Conservation (phyloP, 2,113 vertebrate species). For the Hyla sarda region DNA sequence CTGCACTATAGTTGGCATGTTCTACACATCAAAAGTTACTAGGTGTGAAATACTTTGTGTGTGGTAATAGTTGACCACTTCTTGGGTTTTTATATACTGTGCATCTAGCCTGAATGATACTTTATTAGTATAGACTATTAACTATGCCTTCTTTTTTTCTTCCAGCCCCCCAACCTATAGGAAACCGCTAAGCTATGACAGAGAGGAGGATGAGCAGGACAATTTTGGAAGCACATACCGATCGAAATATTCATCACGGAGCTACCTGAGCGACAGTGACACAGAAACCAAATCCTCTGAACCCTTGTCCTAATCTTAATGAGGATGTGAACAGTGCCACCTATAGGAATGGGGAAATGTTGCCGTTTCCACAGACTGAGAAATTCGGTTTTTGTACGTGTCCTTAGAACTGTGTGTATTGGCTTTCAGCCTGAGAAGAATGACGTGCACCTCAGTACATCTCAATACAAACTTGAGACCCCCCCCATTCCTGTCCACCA, state of each 20-base stretch:
- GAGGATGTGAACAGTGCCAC: conserved; percentile 22
- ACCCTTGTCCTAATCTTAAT: conserved; percentile 57
- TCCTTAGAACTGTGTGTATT: conserved; percentile 15
- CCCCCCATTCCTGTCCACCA: background rate
- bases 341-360: conserved; percentile 12
- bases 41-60: background rate
- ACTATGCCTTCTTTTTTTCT: conserved; percentile 50
- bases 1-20: too few species aligned
- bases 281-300: conserved; percentile 76
- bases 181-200: conserved; percentile 75
- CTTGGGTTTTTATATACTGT: background rate
- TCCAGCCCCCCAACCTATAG: conserved; percentile 81
- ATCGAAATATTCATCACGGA: conserved; percentile 71
- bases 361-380: conserved; percentile 16
- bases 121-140: background rate
- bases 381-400: conserved; percentile 16
- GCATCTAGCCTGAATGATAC: background rate
- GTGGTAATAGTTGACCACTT: background rate
- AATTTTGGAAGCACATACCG: conserved; percentile 68
- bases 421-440: conserved; percentile 21
- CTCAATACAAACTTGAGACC: background rate
- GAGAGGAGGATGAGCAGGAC: conserved; percentile 86
- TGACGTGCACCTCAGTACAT: background rate
- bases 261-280: conserved; percentile 79
- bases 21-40: background rate